Base-by-base conservation (phyloP, 2,113 vertebrate genomes). In the Pseudopodoces humilis region DNA sequence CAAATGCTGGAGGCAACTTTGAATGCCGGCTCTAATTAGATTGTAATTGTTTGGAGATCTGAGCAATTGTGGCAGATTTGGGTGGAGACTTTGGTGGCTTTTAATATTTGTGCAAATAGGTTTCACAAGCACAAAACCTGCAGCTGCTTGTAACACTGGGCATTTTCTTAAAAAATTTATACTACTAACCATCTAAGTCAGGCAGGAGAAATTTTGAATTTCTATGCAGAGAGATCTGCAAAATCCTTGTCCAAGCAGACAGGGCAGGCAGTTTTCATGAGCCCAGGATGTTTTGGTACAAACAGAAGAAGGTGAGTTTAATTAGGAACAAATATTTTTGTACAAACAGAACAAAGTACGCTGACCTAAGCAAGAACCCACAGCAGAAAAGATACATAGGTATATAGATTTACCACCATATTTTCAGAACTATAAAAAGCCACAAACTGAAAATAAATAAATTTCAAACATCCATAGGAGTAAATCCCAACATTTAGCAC, bases 11-110 rank as follows among this genome's bases (percentile, higher is more conserved):
- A 97, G 96, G 96, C 96, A 93, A 96, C 88, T 94, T 75, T 74
- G 83, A 96, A 95, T 94, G 95, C 93, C 30, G 15, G 60, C 37
- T 95, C 95, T 96, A 97, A 97, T 97, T 95, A 97, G 88, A 86
- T 53, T 70, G 78, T 86, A 97, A 96, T 95, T 95, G 88, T 90
- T 86, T 59, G 83, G 86, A 88, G 94, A 97, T 86, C 94, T 63
- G 58, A 97, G 76, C 76, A 92, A 95, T 80, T 86, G 87, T 94
- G 94, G 93, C 96, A 92, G 91, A 83, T 84, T 63, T 79, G 62
- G 72, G 83, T 79, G 90, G 90, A 83, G 71, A 93, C 58, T 86
- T 53, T 15, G 41, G 65, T 70, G 85, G 41, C 44, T 92, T 80
- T 62, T 19, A 78, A 31, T 77, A 81, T 50, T 92, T 81, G 85